Evolutionary conservation across 2,888 invertebrate genomes (phyloP).

Genomic region (Tricholauxania praeusta): DNA sequence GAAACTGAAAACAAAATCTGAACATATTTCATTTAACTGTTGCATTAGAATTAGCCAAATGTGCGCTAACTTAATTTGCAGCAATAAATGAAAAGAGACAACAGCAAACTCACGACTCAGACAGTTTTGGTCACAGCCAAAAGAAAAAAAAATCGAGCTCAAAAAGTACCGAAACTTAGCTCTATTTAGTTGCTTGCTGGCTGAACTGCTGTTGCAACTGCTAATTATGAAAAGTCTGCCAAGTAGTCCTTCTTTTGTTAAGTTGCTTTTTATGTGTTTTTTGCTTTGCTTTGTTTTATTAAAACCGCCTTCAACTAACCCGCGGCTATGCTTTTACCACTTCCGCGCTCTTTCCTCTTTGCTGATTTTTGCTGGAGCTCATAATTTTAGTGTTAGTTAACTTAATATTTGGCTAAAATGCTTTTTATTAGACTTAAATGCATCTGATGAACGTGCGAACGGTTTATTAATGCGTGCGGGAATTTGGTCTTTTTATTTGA

Average conservation of each 20-base stretch:
- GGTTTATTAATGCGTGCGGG: conserved; percentile 26
- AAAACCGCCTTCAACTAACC: conserved; percentile 33
- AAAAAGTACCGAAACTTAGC: conserved; percentile 18
- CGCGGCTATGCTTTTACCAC: neutral
- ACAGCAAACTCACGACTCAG: conserved; percentile 1
- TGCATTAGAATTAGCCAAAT: conserved; percentile 3
- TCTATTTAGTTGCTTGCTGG: neutral
- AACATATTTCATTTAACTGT: neutral
- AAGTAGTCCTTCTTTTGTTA: neutral
- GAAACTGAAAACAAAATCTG: neutral
- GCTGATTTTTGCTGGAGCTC: neutral
- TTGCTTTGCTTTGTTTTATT: neutral
- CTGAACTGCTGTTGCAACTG: conserved; percentile 17
- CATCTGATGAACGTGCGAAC: conserved; percentile 31
- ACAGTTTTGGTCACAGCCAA: neutral
- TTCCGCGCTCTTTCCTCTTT: neutral
- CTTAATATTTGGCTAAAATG: conserved; percentile 5
- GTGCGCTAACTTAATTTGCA: conserved; percentile 10
- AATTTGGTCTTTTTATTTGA: neutral
- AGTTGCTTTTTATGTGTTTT: neutral
- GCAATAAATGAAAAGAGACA: neutral
- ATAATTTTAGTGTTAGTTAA: neutral
- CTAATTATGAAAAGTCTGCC: neutral
- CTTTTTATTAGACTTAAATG: conserved; percentile 2
- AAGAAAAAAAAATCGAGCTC: no score